These are phyloP conservation scores for Calvadosia cruxmelitensis DNA, from an alignment of 30 jellyfish, hydroid and myxozoan species.

Conservation along the genomic window DNA sequence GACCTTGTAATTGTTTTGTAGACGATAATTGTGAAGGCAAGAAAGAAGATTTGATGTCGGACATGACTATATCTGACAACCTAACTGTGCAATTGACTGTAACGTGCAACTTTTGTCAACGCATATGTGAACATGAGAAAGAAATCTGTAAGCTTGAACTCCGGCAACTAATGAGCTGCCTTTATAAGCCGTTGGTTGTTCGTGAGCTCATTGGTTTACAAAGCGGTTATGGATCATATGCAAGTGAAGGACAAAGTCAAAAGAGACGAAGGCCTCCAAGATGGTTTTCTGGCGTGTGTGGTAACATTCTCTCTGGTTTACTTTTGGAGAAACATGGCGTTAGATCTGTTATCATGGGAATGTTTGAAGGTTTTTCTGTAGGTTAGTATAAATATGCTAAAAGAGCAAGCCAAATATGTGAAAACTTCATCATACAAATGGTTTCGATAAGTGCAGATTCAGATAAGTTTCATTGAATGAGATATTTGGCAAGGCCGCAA, in stretches of 20 bases:
- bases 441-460: too few species aligned
- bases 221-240: not conserved
- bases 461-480: too few species aligned
- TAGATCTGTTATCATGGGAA: constrained; percentile 23
- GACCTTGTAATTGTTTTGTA: not conserved
- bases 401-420: too few species aligned
- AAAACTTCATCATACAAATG: too few species aligned
- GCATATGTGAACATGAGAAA: not conserved
- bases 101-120: not conserved
- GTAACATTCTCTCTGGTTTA: constrained; percentile 36
- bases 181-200: not conserved
- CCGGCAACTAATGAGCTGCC: not conserved
- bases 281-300: constrained; percentile 18
- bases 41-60: not conserved
- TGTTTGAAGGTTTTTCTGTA: constrained; percentile 42
- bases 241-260: not conserved
- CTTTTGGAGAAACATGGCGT: constrained; percentile 59
- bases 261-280: not conserved
- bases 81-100: not conserved
- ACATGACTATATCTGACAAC: too few species aligned
- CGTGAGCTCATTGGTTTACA: not conserved
- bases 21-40: not conserved
- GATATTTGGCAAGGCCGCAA: too few species aligned
- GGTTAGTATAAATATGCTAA: not conserved
- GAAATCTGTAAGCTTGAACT: not conserved